A percentile compares a stretch with the other conserved stretches of the same genome.
These are phyloP conservation scores for Rhagoletis zephyria DNA, from an alignment of 1,140 invertebrate genomes.

Conservation along the genomic window DNA sequence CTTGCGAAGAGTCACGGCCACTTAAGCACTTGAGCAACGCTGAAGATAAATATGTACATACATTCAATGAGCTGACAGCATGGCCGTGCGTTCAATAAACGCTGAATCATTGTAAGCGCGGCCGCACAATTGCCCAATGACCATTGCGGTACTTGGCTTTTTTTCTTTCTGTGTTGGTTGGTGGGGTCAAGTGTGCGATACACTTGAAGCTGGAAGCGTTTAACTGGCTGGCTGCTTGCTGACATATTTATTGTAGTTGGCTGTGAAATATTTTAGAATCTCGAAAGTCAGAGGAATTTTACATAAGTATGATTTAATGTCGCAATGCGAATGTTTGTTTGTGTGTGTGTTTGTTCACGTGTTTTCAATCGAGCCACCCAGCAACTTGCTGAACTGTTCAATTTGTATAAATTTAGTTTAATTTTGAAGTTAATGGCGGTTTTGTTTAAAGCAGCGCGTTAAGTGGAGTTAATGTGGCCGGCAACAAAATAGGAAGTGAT, in stretches of 20 bases:
- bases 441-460: not conserved
- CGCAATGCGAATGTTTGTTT: not conserved
- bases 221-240: not conserved
- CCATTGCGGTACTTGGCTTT: conserved; percentile 14
- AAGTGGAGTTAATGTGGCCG: not conserved
- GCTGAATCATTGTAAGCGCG: not conserved
- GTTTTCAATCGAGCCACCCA: not conserved
- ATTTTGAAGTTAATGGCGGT: no score
- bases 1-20: conserved; percentile 34
- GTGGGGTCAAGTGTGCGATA: conserved; percentile 3
- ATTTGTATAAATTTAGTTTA: not conserved
- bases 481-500: not conserved
- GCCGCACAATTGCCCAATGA: conserved; percentile 12
- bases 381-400: not conserved
- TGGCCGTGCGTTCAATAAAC: not conserved
- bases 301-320: no score
- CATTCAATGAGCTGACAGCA: not conserved
- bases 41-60: not conserved
- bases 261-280: not conserved
- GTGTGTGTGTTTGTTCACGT: not conserved
- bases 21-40: not conserved
- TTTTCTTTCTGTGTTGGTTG: not conserved
- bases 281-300: no score
- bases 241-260: not conserved
- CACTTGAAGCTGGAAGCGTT: not conserved